Evolutionary conservation across 2,888 invertebrate genomes (phyloP), one percentile per base, ranked within the genome.

Genomic region (Caenorhabditis sulstoni): DNA sequence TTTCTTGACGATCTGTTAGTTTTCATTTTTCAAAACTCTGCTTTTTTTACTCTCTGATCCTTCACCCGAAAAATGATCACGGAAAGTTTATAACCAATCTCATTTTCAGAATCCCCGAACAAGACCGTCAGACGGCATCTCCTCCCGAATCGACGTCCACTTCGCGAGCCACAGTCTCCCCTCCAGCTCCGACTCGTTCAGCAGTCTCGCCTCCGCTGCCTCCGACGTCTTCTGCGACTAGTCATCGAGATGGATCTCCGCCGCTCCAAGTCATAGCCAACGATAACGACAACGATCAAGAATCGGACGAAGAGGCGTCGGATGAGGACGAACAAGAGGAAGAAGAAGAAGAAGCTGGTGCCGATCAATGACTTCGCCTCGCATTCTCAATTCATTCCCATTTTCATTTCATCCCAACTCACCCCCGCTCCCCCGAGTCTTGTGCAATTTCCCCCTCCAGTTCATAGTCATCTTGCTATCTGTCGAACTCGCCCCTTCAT

Each of bases 221-320:
- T 12, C 59, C 59, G 9, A 14, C 20, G 14, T 29, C 52, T 1
- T 12, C 29, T 52, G 29, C 59, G 3, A 22, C 37, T 9, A n/a
- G n/a, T 4, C 49, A 37, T 12, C 20, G 14, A 7, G 23, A 4
- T 11, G 37, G 44, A 8, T 55, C 70, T 11, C 61, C 70, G 37
- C 61, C 70, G 0, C 70, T 70, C 8, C 70, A 70, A 55, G 70
- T 61, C 53, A 61, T 70, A 12, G 55, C 61, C 22, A 52, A 70
- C 12, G 70, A 53, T 47, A 61, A 68, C 52, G 68, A 70, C 29
- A 70, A 70, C n/a, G 70, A 61, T 16, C 70, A 70, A 47, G 70
- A 70, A 61, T 61, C 53, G 0, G 70, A 70, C 0, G 45, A 11
- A 7, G 70, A 61, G 22, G 66, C 45, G 5, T 55, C 55, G 14